These are phyloP conservation scores for Neostethus bicornis DNA, from an alignment of 2,797 vertebrate genomes.

Conservation along the genomic window DNA sequence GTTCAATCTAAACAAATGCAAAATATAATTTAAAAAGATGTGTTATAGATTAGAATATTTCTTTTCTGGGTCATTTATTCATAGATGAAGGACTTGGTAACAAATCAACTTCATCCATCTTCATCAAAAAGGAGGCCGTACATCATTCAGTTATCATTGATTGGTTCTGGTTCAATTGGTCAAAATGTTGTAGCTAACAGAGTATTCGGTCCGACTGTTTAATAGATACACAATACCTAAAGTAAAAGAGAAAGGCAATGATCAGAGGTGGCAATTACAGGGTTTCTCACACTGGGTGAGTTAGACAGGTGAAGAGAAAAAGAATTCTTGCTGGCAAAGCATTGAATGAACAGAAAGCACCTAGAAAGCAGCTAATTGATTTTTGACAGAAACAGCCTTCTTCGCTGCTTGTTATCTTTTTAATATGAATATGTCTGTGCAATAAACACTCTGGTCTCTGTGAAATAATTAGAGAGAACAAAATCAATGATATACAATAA, in stretches of 20 bases:
- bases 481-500: background rate
- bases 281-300: constrained; percentile 26
- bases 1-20: constrained; percentile 23
- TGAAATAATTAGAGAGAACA: constrained; percentile 5
- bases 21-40: constrained; percentile 37
- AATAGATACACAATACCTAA: constrained; percentile 11
- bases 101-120: constrained; percentile 20
- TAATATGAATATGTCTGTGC: constrained; percentile 10
- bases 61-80: constrained; percentile 29
- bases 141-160: constrained; percentile 34
- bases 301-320: constrained; percentile 23
- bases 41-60: constrained; percentile 18
- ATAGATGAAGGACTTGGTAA: constrained; percentile 23
- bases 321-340: constrained; percentile 5
- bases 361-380: constrained; percentile 16
- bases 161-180: constrained; percentile 31
- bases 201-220: constrained; percentile 44
- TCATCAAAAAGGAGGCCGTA: constrained; percentile 13
- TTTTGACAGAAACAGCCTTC: constrained; percentile 2
- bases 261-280: constrained; percentile 34
- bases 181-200: constrained; percentile 16
- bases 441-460: constrained; percentile 12
- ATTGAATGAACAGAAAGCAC: constrained; percentile 14
- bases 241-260: constrained; percentile 9
- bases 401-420: background rate